These are phyloP conservation scores for Atlantisia rogersi DNA, from an alignment of 2,113 vertebrate genomes.

Conservation along the genomic window DNA sequence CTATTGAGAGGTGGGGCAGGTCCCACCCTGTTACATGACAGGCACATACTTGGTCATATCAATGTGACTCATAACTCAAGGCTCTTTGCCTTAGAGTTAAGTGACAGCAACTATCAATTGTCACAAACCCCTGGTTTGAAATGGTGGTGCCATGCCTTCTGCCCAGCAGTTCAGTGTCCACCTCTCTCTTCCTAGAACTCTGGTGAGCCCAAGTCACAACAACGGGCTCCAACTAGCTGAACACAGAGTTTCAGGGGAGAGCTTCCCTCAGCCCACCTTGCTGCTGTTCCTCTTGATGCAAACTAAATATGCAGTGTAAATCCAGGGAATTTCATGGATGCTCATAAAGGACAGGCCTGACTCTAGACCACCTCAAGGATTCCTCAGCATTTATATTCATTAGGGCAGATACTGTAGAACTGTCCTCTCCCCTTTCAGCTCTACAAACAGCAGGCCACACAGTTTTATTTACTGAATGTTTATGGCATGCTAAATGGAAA, in stretches of 20 bases:
- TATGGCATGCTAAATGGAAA: background rate
- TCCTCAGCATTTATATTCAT: background rate
- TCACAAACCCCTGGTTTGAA: background rate
- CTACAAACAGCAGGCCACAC: background rate
- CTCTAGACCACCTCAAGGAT: background rate
- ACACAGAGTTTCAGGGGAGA: background rate
- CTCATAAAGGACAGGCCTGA: background rate
- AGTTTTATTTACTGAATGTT: background rate
- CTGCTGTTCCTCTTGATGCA: background rate
- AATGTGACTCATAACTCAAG: conserved; percentile 1
- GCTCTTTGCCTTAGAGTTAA: background rate
- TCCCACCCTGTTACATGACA: background rate
- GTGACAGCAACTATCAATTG: background rate
- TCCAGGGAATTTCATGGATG: background rate
- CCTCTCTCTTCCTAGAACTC: background rate
- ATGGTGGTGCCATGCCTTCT: background rate
- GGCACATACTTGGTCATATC: background rate
- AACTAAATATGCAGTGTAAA: background rate
- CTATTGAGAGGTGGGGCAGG: background rate
- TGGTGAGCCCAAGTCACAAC: background rate
- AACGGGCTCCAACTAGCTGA: background rate
- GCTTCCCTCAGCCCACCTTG: background rate
- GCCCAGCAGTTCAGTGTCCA: background rate
- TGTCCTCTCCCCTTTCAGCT: background rate
- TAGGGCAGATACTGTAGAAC: background rate